Base-by-base conservation (phyloP, 1,140 invertebrate genomes). In the Apis dorsata region DNA sequence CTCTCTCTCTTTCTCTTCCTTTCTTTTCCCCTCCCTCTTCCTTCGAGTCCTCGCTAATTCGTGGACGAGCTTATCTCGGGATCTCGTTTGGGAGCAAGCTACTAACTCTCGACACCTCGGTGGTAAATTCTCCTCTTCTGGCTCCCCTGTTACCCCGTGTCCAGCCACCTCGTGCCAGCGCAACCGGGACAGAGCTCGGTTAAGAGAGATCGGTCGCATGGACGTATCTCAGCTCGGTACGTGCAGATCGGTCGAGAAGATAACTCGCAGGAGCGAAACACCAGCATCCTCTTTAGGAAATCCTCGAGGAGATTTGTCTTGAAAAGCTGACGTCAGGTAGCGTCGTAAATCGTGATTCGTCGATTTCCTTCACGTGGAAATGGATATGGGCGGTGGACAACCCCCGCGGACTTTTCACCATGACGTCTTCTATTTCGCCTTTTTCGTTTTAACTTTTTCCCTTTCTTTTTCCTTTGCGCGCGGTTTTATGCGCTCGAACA, bases 51-150 rank as follows among this genome's bases (percentile, higher is more conserved):
- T 86, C 79, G 81, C 86, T 89, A 89, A 89, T 89, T 89, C 87
- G 79, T 83, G 70, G 86, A 79, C 62, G 81, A 80, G 66, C 69
- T 88, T 89, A 89, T 89, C 88, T 85, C 68, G 57, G 28, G 66
- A 88, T 89, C 87, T 88, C 77, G 85, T 86, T 88, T 89, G 72
- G 79, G 71, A 85, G 83, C 88, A 89, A 83, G 88, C 88, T 89
- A 89, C 88, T 89, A 87, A 87, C 85, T 87, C 89, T 90, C 89
- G 87, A 90, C 89, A 90, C 89, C 85, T 90, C 79, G 82, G 72
- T 86, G 84, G 84, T 88, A 84, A 88, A 72, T 88, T 89, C 85
- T 84, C 80, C 85, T 73, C 68, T 75, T 81, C 85, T 66, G 75
- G 59, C 59, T 83, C 62, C 74, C 66, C 69, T n/a, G 34, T 57